Evolutionary conservation across 2,888 invertebrate genomes (phyloP), one percentile per base, ranked within the genome.

Genomic region (Campoletis raptor): DNA sequence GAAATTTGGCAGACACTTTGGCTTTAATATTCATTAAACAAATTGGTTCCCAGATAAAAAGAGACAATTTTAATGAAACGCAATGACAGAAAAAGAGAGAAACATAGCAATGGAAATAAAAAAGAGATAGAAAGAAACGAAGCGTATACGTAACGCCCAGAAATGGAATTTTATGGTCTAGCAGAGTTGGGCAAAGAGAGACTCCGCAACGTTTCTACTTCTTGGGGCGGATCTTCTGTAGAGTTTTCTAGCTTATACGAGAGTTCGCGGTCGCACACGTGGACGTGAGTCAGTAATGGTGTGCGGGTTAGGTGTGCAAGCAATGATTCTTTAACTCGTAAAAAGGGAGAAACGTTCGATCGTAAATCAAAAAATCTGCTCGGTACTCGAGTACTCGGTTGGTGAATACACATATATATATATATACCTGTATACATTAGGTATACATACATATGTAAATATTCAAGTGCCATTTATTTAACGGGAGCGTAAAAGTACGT

Each of bases 311-410:
- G 79, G 73, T 69, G 67, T 69, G 67, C 67, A 61, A 30, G 67
- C 57, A 69, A 69, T 18, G 83, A 84, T 66, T 78, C 73, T n/a
- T 45, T 7, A 24, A 74, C 73, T 84, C 83, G 83, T 84, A 84
- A 84, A 84, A 84, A 79, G 67, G 83, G 24, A 48, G 24, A 66
- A 48, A 74, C 45, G 72, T 30, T 79, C 36, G 73, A 42, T 79
- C 83, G 83, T 83, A 83, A 83, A 83, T 83, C 52, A 83, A 67
- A 72, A 83, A 83, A 83, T 79, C 67, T 73, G 66, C 73, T 57
- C 67, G 78, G 36, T n/a, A 64, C 48, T 57, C 64, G 36, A 42
- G 64, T 18, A 83, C 42, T 45, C 76, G 42, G 21, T 5, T 40
- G 5, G 30, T 24, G 15, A 40, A 48, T 61, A 61, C 12, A 30